These are phyloP conservation scores for Drosophila sproati DNA, from an alignment of 1,140 invertebrate species.

Conservation along the genomic window DNA sequence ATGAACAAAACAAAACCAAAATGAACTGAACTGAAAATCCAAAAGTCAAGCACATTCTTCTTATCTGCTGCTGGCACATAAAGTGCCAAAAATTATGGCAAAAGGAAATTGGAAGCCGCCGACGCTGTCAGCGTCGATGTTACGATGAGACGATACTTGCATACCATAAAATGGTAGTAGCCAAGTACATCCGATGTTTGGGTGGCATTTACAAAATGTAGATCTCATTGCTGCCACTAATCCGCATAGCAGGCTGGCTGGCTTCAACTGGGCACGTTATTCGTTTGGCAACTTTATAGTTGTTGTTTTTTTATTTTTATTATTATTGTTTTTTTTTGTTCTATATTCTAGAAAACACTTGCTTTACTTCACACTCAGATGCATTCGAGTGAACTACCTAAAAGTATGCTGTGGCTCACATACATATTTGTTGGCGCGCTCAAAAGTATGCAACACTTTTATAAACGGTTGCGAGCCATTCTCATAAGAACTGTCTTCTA, in stretches of 20 bases:
- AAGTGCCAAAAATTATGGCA: slow-evolving; percentile 81
- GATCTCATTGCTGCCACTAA: neutral
- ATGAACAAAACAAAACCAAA: neutral
- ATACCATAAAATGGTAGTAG: neutral
- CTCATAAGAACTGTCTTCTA: no score
- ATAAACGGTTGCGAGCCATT: no score
- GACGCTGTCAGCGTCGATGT: slow-evolving; percentile 32
- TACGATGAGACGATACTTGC: slow-evolving; percentile 14
- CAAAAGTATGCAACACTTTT: neutral
- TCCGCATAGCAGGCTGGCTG: no score
- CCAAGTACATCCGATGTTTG: neutral
- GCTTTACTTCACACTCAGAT: no score
- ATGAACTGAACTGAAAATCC: slow-evolving; percentile 16
- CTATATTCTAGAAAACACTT: neutral
- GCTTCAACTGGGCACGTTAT: neutral
- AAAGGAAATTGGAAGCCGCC: slow-evolving; percentile 63
- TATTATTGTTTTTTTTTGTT: no score
- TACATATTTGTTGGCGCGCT: neutral
- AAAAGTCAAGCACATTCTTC: slow-evolving; percentile 55
- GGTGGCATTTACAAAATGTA: neutral
- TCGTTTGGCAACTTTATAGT: neutral
- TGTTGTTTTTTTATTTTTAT: neutral
- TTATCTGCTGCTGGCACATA: slow-evolving; percentile 68
- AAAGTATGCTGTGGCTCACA: neutral
- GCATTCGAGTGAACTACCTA: no score